Base-by-base conservation (phyloP, 2,888 invertebrate species). In the Thereva unica region DNA sequence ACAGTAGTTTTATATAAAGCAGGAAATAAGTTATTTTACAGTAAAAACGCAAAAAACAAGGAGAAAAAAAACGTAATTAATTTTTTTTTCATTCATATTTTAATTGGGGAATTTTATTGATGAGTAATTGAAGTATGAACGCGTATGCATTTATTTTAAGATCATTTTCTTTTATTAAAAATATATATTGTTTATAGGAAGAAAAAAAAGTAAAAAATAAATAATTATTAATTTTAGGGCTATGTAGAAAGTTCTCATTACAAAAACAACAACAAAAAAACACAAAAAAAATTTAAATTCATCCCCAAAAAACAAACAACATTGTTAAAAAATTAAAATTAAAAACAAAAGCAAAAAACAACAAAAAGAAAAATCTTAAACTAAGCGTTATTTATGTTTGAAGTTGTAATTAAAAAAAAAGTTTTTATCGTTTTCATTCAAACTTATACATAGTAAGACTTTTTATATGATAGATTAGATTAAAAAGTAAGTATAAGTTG, bases 391-490 rank as follows among this genome's bases (percentile, higher is more conserved):
- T 23, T 23, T 23, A 23, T 23, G 23, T 23, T 23, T 23, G 23
- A 23, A 23, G 23, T 23, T 23, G 23, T 23, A 23, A 23, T 23
- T 23, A 23, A 59, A n/a, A 44, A 59, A 37, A 47, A 59, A 55
- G 23, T 8, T 59, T 59, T 59, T 59, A 47, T 59, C 47, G 50
- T 61, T 50, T 61, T 42, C 50, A 40, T 34, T 61, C 41, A 50
- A 59, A 50, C 34, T 34, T 61, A 61, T 49, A 41, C 61, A 23
- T 23, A 37, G 45, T 61, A 61, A 49, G 50, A 50, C 35, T 61
- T 61, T 61, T 61, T 61, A 61, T 50, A 50, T 61, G 41, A 59
- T 61, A 61, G 61, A 12, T 12, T 61, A 61, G 50, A 49, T 6
- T 7, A 40, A 47, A 61, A 10, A 40, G 47, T 59, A 61, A 61